Evolutionary conservation across 1,140 invertebrate species (phyloP).

Genomic region (Aphelenchoides fujianensis): DNA sequence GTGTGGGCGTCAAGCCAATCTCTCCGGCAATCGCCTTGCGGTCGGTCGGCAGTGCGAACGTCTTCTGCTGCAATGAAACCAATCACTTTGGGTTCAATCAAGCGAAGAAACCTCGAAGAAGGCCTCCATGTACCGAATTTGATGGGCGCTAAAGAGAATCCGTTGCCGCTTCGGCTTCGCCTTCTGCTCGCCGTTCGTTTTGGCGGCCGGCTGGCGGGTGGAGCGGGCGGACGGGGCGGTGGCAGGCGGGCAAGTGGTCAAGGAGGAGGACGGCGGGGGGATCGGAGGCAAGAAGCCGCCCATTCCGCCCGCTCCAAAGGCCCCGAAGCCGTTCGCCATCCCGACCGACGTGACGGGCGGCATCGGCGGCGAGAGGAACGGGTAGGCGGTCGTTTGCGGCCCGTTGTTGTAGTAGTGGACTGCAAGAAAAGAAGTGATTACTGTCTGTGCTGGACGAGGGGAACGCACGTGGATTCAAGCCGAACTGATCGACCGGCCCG

Average conservation of each 20-base stretch:
- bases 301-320: too few relatives aligned
- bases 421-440: background rate
- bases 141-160: background rate
- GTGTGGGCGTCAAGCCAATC: background rate
- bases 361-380: too few relatives aligned
- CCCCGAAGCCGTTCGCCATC: too few relatives aligned
- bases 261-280: background rate
- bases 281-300: too few relatives aligned
- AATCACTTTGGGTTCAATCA: too few relatives aligned
- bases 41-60: background rate
- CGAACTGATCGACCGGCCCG: background rate
- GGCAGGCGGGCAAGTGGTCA: too few relatives aligned
- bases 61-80: background rate
- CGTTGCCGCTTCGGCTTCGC: background rate
- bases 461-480: background rate
- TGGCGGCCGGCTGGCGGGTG: background rate
- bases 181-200: background rate
- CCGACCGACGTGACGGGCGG: too few relatives aligned
- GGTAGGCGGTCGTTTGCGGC: too few relatives aligned
- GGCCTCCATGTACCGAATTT: background rate
- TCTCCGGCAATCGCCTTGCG: background rate
- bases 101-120: background rate
- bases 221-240: too few relatives aligned
- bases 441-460: background rate
- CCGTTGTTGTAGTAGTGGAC: background rate